These are phyloP conservation scores for Lepidurus apus DNA, from an alignment of 1,140 invertebrate genomes.

Conservation along the genomic window DNA sequence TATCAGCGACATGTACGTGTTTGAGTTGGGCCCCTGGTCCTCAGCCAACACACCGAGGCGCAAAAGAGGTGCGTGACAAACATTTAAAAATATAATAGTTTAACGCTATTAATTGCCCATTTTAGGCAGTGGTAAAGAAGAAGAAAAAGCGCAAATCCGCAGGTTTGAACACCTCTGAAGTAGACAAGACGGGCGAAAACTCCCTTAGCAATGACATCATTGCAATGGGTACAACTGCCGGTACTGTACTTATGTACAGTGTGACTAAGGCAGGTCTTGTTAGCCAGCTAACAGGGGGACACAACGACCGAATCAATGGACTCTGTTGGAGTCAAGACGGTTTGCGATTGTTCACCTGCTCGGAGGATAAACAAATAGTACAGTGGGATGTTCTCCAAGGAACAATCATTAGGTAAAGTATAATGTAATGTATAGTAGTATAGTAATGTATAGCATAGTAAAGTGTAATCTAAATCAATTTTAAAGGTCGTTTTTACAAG, in stretches of 20 bases:
- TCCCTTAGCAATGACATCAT: constrained; percentile 44
- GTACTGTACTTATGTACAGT: constrained; percentile 61
- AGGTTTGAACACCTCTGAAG: constrained; percentile 33
- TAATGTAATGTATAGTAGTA: background rate
- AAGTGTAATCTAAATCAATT: too few relatives aligned
- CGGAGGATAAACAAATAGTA: constrained; percentile 48
- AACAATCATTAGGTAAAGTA: constrained; percentile 46
- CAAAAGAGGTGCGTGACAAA: background rate
- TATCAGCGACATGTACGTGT: constrained; percentile 33
- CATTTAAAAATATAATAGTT: background rate
- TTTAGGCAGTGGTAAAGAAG: constrained; percentile 34
- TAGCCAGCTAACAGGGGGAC: constrained; percentile 49
- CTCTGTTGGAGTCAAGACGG: constrained; percentile 48
- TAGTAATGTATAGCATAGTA: too few relatives aligned
- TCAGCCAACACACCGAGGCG: constrained; percentile 24
- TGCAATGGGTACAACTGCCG: constrained; percentile 59
- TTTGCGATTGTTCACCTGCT: constrained; percentile 50
- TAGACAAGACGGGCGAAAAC: constrained; percentile 35
- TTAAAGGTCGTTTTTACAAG: too few relatives aligned
- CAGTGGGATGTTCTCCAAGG: constrained; percentile 48
- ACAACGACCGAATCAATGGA: constrained; percentile 50
- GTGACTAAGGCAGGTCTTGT: constrained; percentile 56
- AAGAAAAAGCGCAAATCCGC: constrained; percentile 47
- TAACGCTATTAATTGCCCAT: background rate
- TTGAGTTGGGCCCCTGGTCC: constrained; percentile 27